Base-by-base conservation (phyloP, 2,888 invertebrate species). In the Cenopis cana region DNA sequence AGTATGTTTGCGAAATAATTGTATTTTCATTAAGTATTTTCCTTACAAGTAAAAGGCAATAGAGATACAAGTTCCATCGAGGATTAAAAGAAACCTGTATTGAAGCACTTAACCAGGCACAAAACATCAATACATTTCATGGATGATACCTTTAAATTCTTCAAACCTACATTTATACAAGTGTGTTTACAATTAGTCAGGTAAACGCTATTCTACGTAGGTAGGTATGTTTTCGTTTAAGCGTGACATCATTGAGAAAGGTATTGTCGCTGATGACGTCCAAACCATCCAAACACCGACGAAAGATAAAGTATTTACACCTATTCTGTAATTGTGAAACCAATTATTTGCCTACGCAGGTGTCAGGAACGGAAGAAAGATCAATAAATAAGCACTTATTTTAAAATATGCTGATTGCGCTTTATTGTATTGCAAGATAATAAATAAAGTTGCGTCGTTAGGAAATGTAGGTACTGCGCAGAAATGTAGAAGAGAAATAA, bases 341-440 rank as follows among this genome's bases (percentile, higher is more conserved):
- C 1, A n/a, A 20, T 52, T 20, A 14, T 17, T 11, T 33, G 68
- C 36, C 36, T 36, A 49, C 61, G 61, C 38, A 64, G 56, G 18
- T 17, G 50, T 14, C 10, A 46, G 38, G 14, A 8, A 33, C 33
- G 33, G 3, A 5, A 8, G 6, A 6, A 8, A 33, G 0, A 33
- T 33, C 33, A 33, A 33, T 33, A 33, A 33, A 8, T 33, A 33
- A n/a, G n/a, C n/a, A n/a, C n/a, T n/a, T n/a, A n/a, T n/a, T 29
- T 33, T 38, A 36, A 49, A 52, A 54, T n/a, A 54, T 64, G 24
- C 46, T 29, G 41, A 8, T 14, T 29, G 57, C 57, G 38, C 17
- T 59, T 50, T 59, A 62, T 62, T 56, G 69, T 69, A 69, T 69
- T n/a, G n/a, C n/a, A n/a, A n/a, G 69, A 29, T 64, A 64, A 69